These are phyloP conservation scores for Siniperca chuatsi DNA, from an alignment of 2,113 vertebrate genomes.

Conservation along the genomic window DNA sequence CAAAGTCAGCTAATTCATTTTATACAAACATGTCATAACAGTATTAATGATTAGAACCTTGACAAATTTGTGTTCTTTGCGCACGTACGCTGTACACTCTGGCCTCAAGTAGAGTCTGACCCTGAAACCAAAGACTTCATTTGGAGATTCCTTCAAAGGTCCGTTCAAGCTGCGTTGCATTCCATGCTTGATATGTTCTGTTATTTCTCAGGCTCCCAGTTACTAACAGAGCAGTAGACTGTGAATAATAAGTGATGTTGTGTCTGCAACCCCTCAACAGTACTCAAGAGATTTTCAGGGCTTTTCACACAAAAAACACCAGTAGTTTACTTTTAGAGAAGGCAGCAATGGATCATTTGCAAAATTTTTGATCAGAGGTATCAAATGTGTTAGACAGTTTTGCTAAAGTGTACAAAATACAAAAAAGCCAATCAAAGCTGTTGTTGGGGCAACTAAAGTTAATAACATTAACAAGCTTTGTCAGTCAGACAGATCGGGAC, in stretches of 20 bases:
- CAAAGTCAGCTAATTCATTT: constrained; percentile 7
- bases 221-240: constrained; percentile 6
- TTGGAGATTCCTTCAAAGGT: constrained; percentile 26
- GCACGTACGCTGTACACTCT: neutral
- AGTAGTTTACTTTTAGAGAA: neutral
- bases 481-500: no score
- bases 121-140: constrained; percentile 37
- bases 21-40: neutral
- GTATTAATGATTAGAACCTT: neutral
- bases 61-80: constrained; percentile 17
- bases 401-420: neutral
- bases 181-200: constrained; percentile 41
- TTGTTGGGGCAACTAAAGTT: neutral
- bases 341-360: neutral
- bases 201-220: constrained; percentile 47
- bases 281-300: neutral
- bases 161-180: constrained; percentile 32
- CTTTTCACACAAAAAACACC: neutral
- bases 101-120: constrained; percentile 38
- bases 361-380: neutral
- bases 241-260: constrained; percentile 21
- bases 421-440: neutral
- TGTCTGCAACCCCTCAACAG: neutral
- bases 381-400: neutral
- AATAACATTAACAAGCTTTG: no score